Base-by-base conservation (phyloP, 2,888 invertebrate genomes). In the Tinea pellionella region DNA sequence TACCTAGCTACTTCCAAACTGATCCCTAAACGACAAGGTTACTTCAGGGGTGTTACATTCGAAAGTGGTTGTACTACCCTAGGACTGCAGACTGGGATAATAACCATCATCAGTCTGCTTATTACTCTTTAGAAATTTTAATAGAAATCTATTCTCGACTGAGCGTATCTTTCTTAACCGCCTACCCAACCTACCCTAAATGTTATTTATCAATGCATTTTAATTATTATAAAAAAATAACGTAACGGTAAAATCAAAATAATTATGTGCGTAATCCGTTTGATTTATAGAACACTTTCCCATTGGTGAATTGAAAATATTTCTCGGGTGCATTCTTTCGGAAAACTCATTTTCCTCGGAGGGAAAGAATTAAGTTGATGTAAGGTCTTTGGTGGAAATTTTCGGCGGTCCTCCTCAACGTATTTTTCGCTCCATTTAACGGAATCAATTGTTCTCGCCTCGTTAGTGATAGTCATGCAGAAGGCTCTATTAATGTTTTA, bases 391-490 rank as follows among this genome's bases (percentile, higher is more conserved):
- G 61, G 61, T 62, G 63, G 65, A 65, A 72, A 67, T 69, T 59
- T 29, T 68, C 67, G 65, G 69, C 71, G 79, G 80, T 78, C 78
- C 78, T 71, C 68, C 66, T 59, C 42, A 56, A 56, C 71, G 73
- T 68, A 79, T 80, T 79, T 79, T 72, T 69, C 80, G 74, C 70
- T 73, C 75, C 80, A 83, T 82, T 82, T 66, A 77, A 77, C 78
- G 72, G 67, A 75, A 78, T 78, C 77, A 75, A 78, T 78, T 72
- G 74, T 69, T 72, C 72, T 64, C 69, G 73, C 66, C 69, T 70
- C 71, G 67, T 63, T 68, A 65, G 63, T 65, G 65, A 66, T 64
- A 30, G 65, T 68, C 68, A 69, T 70, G 65, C 63, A 58, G 61
- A 61, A 62, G 61, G 18, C 11, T 43, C 4, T 12, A 43, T 43